phyloP scores from a whole-genome alignment of 2,888 invertebrate species.

The Copidosoma aretas region DNA sequence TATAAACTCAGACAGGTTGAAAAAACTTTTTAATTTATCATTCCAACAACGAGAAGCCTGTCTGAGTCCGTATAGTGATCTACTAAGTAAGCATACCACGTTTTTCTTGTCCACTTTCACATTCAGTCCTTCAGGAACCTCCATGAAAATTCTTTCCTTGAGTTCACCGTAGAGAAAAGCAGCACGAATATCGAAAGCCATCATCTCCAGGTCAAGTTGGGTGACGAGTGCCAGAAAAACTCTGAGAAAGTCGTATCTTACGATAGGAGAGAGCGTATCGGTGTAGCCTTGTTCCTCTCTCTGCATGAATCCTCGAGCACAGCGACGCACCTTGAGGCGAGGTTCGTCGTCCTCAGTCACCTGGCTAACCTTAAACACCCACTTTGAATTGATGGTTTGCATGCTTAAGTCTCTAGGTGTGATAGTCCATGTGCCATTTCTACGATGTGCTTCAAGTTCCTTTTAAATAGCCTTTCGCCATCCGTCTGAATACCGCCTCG shows the following conservation, averaged over 20 bases:
- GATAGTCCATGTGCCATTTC: no score
- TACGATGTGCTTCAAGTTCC: no score
- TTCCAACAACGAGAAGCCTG: slow-evolving; percentile 47
- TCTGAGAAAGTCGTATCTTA: background rate
- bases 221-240: background rate
- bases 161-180: slow-evolving; percentile 34
- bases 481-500: no score
- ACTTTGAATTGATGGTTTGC: no score
- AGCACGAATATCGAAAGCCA: background rate
- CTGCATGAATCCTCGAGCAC: background rate
- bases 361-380: no score
- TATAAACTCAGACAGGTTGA: slow-evolving; percentile 37
- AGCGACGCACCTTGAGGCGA: background rate
- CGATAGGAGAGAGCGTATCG: background rate
- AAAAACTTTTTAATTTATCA: slow-evolving; percentile 37
- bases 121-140: slow-evolving; percentile 41
- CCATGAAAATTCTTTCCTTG: slow-evolving; percentile 39
- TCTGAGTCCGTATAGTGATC: slow-evolving; percentile 47
- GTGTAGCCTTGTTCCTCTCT: background rate
- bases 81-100: slow-evolving; percentile 2
- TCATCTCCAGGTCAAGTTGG: background rate
- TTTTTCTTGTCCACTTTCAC: no score
- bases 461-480: no score
- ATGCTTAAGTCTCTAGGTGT: no score
- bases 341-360: no score